Evolutionary conservation across 2,113 vertebrate species (phyloP), one percentile per base, ranked within the genome.

Genomic region (Leucopsar rothschildi): DNA sequence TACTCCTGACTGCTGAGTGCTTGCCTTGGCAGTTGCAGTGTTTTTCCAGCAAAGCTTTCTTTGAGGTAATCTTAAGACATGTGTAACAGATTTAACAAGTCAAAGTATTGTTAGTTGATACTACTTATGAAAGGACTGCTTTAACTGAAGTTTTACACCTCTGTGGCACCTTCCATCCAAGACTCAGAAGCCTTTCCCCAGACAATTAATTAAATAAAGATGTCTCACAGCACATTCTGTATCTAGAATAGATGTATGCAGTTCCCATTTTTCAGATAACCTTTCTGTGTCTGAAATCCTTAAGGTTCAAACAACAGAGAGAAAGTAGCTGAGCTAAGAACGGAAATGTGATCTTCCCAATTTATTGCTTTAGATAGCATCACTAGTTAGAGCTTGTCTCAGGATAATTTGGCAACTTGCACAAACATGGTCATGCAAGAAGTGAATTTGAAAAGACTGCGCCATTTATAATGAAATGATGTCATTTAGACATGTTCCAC

Each of bases 401-500:
- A 17, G 80, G 61, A 69, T 96, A 84, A 88, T 96, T 92, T 93
- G 93, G 86, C 53, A 94, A 86, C 92, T 64, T 84, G 92, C 90
- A 93, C 61, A 79, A 94, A 92, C 86, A 76, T 28, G 86, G 92
- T 82, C 92, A 61, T 93, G 69, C 82, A 92, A 94, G 90, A 94
- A 92, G 61, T 53, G 73, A 47, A 72, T 94, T 93, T 88, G 60
- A 96, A 93, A 93, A 91, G 81, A 59, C 88, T 83, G 80, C 7
- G 2, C 93, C 80, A 88, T 95, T 95, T 92, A 76, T 92, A 79
- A 92, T 94, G 93, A 88, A 95, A 80, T 97, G 80, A 97, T 93
- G 90, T 96, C 69, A 96, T 95, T 96, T 96, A 53, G 86, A 78
- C 95, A 86, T 96, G 95, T 96, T 97, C 85, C 93, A 95, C 94